A percentile compares a stretch with the other conserved stretches of the same genome.
Conservation (phyloP, 2,797 vertebrate species). For the Paramormyrops hopkinsi region DNA sequence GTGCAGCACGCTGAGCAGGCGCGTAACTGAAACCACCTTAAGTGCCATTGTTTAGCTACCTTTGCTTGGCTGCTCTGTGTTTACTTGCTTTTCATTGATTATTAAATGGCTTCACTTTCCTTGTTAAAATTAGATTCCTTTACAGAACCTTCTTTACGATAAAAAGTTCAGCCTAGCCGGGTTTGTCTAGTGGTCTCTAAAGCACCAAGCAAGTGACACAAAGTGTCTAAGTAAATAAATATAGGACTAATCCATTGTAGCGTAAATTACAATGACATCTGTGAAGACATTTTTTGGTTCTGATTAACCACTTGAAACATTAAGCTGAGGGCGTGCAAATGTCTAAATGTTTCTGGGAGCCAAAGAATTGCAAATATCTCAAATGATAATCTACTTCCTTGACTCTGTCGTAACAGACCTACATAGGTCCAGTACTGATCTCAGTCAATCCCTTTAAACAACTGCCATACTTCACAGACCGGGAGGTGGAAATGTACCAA, state of each 20-base stretch:
- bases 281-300: not conserved
- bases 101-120: not conserved
- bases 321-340: not conserved
- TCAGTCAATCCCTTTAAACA: constrained; percentile 77
- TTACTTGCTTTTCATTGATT: not conserved
- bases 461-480: constrained; percentile 68
- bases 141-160: not conserved
- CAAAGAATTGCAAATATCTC: not conserved
- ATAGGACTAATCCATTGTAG: not conserved
- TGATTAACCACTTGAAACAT: not conserved
- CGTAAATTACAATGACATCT: not conserved
- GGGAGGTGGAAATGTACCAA: constrained; percentile 73
- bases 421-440: constrained; percentile 71
- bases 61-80: not conserved
- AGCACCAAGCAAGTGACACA: no score
- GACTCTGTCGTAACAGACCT: constrained; percentile 55
- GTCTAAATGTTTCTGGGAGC: not conserved
- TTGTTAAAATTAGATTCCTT: not conserved
- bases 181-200: not conserved
- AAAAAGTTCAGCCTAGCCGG: not conserved
- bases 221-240: not conserved
- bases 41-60: not conserved
- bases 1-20: not conserved
- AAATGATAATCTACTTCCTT: constrained; percentile 32
- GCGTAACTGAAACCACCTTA: not conserved